A percentile compares a stretch with the other conserved stretches of the same genome.
These are phyloP conservation scores for Punctoribates punctum DNA, from an alignment of 2,888 invertebrate genomes.

Conservation along the genomic window DNA sequence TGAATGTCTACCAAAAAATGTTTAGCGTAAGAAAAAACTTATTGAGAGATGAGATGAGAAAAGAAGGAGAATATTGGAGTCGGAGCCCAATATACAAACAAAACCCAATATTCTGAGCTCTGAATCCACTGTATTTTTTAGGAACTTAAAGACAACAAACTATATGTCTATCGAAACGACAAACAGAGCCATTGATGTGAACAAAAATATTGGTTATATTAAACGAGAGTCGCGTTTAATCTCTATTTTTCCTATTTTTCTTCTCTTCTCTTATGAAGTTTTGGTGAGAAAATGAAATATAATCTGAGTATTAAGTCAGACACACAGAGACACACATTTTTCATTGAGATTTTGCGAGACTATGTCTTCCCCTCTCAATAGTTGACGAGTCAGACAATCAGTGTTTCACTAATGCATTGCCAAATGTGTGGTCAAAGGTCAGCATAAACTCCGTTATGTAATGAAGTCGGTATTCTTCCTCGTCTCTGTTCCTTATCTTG, in stretches of 20 bases:
- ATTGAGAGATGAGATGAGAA: not conserved
- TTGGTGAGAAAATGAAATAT: conserved; percentile 26
- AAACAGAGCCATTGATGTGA: not conserved
- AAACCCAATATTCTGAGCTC: not conserved
- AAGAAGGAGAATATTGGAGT: too few species aligned
- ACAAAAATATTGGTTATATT: not conserved
- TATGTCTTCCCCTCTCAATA: not conserved
- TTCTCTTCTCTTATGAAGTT: not conserved
- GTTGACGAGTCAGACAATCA: not conserved
- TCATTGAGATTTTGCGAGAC: too few species aligned
- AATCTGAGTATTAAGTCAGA: conserved; percentile 17
- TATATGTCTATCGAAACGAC: not conserved
- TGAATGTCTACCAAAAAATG: not conserved
- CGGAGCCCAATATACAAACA: not conserved
- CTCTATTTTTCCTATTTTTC: not conserved
- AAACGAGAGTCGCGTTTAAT: not conserved
- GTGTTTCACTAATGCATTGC: not conserved
- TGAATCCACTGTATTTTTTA: not conserved
- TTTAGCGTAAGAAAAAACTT: not conserved
- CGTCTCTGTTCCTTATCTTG: not conserved
- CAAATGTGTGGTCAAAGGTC: conserved; percentile 17
- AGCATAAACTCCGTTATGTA: too few species aligned
- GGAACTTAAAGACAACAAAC: not conserved
- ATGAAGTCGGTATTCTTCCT: too few species aligned
- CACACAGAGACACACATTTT: not conserved